Conservation (phyloP, 2,797 vertebrate genomes). For the Anguilla marmorata region DNA sequence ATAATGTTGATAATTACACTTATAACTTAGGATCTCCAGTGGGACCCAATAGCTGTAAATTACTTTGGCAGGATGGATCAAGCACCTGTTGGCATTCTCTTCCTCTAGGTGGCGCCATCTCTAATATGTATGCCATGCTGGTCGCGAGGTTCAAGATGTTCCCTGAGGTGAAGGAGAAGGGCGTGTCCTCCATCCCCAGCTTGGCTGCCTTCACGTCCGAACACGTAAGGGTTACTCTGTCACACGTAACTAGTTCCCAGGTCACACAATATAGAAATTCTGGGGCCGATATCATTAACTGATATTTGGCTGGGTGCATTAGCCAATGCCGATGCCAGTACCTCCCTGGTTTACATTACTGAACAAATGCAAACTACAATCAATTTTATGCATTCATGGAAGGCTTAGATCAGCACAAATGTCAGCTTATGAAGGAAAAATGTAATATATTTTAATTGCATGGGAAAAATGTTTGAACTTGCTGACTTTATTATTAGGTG, state of each 20-base stretch:
- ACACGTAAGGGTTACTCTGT: constrained; percentile 78
- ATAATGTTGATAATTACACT: neutral
- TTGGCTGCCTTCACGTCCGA: constrained; percentile 97
- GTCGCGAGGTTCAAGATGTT: constrained; percentile 99
- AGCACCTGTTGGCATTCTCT: neutral
- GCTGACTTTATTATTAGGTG: neutral
- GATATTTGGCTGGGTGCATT: neutral
- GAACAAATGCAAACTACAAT: neutral
- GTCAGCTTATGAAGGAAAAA: neutral
- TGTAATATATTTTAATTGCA: neutral
- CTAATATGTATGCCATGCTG: constrained; percentile 99
- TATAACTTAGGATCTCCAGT: neutral
- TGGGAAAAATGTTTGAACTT: neutral
- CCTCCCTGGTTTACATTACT: neutral
- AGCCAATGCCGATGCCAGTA: neutral
- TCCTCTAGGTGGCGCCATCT: constrained; percentile 95
- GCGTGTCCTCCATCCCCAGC: constrained; percentile 93
- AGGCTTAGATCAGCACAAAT: neutral
- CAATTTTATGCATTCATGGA: neutral
- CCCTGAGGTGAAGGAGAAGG: constrained; percentile 99
- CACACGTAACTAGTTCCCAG: neutral
- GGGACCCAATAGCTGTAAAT: neutral
- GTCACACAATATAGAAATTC: too few relatives aligned
- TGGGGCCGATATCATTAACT: too few relatives aligned
- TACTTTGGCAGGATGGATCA: neutral